Evolutionary conservation across 2,113 vertebrate genomes (phyloP).

Genomic region (Sinosuthora webbiana): DNA sequence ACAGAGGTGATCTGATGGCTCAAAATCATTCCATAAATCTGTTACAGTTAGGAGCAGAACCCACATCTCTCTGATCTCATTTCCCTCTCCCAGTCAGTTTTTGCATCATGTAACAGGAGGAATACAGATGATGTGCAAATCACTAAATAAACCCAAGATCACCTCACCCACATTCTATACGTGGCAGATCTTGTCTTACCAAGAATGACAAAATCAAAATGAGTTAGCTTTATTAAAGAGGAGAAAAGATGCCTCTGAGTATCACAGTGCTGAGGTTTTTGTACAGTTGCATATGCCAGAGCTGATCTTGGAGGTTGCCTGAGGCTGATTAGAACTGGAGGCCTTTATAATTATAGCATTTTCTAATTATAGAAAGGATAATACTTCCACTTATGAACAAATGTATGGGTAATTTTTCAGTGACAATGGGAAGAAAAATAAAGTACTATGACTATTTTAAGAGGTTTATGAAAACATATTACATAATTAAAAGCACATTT

Average conservation of each 20-base stretch:
- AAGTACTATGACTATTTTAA: not conserved
- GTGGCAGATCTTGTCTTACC: not conserved
- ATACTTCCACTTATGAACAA: not conserved
- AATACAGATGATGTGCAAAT: not conserved
- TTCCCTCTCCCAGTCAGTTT: not conserved
- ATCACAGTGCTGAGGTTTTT: not conserved
- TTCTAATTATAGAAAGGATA: slow-evolving; percentile 18
- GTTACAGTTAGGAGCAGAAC: not conserved
- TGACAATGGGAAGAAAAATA: not conserved
- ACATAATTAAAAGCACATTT: not conserved
- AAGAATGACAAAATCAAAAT: not conserved
- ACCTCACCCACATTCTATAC: not conserved
- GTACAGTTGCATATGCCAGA: not conserved
- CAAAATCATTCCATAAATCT: not conserved
- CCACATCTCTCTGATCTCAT: not conserved
- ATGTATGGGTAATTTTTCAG: not conserved
- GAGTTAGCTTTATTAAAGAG: not conserved
- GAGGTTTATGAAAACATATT: not conserved
- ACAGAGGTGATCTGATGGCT: not conserved
- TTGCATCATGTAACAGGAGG: not conserved
- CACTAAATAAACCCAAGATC: not conserved
- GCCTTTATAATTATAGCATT: not conserved
- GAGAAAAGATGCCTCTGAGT: not conserved
- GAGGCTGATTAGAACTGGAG: not conserved
- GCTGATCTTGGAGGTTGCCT: not conserved